Conservation (phyloP, 1,140 invertebrate species). For the Acromyrmex echinatior region DNA sequence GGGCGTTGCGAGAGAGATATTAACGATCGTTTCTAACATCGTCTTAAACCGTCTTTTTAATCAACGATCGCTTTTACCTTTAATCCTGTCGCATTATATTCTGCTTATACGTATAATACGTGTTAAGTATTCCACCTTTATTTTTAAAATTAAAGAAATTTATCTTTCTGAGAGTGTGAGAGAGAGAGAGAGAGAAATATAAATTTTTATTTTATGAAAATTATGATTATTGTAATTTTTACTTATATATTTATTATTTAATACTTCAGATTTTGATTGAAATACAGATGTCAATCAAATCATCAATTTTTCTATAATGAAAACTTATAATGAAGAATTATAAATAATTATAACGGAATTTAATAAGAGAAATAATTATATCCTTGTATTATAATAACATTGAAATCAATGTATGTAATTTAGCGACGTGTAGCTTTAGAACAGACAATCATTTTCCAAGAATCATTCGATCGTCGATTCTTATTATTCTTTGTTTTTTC, state of each 20-base stretch:
- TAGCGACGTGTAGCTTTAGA: background rate
- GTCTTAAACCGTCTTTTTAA: slow-evolving; percentile 74
- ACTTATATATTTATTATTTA: background rate
- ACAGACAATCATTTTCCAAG: background rate
- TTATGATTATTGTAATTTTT: slow-evolving; percentile 14
- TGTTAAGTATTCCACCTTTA: background rate
- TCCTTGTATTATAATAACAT: background rate
- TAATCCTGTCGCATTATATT: slow-evolving; percentile 43
- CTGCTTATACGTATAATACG: background rate
- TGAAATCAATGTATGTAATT: background rate
- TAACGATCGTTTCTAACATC: slow-evolving; percentile 72
- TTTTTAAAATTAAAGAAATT: slow-evolving; percentile 25
- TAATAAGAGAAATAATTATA: background rate
- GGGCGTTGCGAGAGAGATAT: slow-evolving; percentile 67
- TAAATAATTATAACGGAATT: background rate
- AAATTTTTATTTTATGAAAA: slow-evolving; percentile 10
- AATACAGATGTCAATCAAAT: background rate
- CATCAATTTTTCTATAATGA: background rate
- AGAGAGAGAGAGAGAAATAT: background rate
- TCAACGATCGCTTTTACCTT: slow-evolving; percentile 57
- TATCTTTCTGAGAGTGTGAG: background rate
- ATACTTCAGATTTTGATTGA: background rate
- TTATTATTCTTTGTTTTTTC: background rate
- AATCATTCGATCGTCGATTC: background rate
- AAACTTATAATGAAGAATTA: background rate